phyloP scores from a whole-genome alignment of 2,888 invertebrate genomes.

The Parnassius mnemosyne region DNA sequence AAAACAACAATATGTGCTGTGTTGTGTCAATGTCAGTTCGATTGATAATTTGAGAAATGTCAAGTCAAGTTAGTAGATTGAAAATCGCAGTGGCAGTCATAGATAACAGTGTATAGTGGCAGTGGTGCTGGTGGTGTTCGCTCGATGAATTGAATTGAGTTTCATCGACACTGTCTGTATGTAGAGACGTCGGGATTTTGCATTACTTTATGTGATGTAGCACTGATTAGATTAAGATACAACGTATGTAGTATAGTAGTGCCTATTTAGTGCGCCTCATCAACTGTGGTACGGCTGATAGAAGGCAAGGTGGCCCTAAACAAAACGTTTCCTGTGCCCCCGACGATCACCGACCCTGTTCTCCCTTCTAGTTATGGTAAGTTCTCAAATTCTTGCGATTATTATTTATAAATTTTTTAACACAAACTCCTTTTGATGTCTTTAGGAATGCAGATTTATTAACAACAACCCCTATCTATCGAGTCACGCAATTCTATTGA shows the following conservation, averaged over 20 bases:
- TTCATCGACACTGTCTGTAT: constrained; percentile 11
- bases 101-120: background rate
- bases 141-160: background rate
- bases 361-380: constrained; percentile 26
- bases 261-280: background rate
- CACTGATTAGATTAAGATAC: background rate
- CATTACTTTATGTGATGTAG: constrained; percentile 8
- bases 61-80: constrained; percentile 21
- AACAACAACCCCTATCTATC: background rate
- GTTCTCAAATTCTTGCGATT: background rate
- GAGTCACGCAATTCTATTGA: background rate
- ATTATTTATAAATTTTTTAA: background rate
- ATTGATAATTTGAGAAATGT: too few relatives aligned
- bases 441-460: background rate
- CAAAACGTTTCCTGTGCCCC: constrained; percentile 22
- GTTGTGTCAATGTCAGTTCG: too few relatives aligned
- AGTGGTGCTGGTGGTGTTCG: constrained; percentile 7
- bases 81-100: constrained; percentile 5
- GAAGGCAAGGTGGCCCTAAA: constrained; percentile 5
- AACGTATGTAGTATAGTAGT: constrained; percentile 7
- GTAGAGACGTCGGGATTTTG: background rate
- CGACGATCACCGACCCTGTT: constrained; percentile 24
- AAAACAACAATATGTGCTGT: too few relatives aligned
- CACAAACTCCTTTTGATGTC: background rate
- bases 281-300: background rate